Conservation (phyloP, 1,140 invertebrate species). For the Camponotus pennsylvanicus region DNA sequence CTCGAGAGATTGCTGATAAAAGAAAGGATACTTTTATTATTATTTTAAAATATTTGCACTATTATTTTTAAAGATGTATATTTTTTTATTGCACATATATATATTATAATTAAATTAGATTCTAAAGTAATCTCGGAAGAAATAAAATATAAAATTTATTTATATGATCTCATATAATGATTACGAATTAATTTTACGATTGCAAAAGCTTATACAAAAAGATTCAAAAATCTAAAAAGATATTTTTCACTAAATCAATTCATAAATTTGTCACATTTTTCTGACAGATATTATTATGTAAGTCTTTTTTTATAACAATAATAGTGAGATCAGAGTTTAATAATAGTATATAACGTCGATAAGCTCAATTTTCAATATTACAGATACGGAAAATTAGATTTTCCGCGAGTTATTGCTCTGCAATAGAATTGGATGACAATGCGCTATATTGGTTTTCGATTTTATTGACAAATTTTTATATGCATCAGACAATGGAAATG, state of each 20-base stretch:
- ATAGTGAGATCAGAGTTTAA: neutral
- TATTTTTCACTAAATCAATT: neutral
- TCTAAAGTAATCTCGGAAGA: neutral
- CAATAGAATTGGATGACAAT: constrained; percentile 24
- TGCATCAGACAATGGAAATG: neutral
- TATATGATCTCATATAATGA: neutral
- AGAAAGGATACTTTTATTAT: too few relatives aligned
- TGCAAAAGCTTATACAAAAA: too few relatives aligned
- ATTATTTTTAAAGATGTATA: too few relatives aligned
- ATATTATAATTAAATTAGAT: neutral
- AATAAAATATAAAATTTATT: neutral
- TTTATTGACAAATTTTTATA: constrained; percentile 56
- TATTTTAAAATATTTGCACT: too few relatives aligned
- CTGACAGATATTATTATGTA: neutral
- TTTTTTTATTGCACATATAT: neutral
- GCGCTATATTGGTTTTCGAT: constrained; percentile 52
- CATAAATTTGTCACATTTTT: neutral
- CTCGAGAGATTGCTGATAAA: neutral
- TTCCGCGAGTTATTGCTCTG: neutral
- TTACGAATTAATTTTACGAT: neutral
- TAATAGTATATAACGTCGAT: neutral
- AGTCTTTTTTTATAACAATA: neutral
- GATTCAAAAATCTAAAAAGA: too few relatives aligned
- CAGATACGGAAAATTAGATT: constrained; percentile 34
- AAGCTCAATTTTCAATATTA: constrained; percentile 44